These are phyloP conservation scores for Drosophila obscura DNA, from an alignment of 1,140 invertebrate species.

Conservation along the genomic window DNA sequence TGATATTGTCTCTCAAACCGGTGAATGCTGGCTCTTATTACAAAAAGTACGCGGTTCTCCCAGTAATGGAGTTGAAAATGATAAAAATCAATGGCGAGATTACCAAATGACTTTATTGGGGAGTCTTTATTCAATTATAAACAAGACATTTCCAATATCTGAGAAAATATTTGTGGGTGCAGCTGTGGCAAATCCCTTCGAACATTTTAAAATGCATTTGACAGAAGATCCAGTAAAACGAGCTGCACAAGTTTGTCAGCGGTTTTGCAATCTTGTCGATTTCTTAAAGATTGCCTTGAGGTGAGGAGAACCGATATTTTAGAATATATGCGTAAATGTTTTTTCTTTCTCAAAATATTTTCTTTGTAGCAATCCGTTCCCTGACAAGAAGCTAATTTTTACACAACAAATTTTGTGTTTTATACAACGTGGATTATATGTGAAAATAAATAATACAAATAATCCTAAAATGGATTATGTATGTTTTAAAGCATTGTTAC, in stretches of 20 bases:
- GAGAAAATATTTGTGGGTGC: background rate
- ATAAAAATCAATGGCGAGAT: conserved; percentile 37
- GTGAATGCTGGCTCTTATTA: conserved; percentile 49
- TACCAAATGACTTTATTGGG: conserved; percentile 38
- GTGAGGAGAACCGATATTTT: conserved; percentile 6
- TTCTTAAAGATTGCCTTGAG: conserved; percentile 46
- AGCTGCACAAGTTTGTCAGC: conserved; percentile 21
- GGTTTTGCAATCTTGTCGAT: conserved; percentile 46
- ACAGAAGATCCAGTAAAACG: conserved; percentile 40
- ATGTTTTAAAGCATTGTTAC: conserved; percentile 28
- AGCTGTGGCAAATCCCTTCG: background rate
- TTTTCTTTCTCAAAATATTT: background rate
- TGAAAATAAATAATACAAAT: background rate
- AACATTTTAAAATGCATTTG: conserved; percentile 8
- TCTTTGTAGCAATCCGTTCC: conserved; percentile 38
- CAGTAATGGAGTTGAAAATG: background rate
- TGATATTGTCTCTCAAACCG: conserved; percentile 43
- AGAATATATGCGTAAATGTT: too few species aligned
- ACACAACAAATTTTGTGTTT: conserved; percentile 36
- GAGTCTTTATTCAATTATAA: conserved; percentile 29
- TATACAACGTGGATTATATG: conserved; percentile 40
- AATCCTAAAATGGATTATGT: conserved; percentile 25
- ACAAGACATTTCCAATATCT: background rate
- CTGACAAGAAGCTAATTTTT: conserved; percentile 33
- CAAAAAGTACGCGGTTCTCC: conserved; percentile 36